These are phyloP conservation scores for Temnothorax ravouxi DNA, from an alignment of 2,888 invertebrate genomes.

Conservation along the genomic window DNA sequence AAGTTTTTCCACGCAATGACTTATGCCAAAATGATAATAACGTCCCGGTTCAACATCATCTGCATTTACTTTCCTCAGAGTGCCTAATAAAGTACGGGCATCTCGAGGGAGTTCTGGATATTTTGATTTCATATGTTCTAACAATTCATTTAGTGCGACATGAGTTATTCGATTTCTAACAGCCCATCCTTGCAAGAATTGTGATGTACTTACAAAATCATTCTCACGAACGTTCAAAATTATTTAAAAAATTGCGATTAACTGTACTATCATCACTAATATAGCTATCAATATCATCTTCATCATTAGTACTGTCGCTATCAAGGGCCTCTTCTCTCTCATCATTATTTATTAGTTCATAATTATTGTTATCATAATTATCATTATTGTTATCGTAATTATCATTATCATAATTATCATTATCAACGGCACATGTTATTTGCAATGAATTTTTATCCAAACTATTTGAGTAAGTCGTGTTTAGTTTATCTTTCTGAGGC, in stretches of 20 bases:
- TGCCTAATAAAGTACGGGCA: constrained; percentile 27
- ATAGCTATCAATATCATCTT: too few species aligned
- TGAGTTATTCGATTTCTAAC: constrained; percentile 15
- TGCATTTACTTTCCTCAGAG: constrained; percentile 12
- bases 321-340: too few species aligned
- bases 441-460: background rate
- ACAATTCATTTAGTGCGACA: constrained; percentile 17
- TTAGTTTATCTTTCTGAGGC: background rate
- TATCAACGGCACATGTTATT: background rate
- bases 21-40: constrained; percentile 18
- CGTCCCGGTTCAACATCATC: background rate
- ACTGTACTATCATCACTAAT: too few species aligned
- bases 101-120: constrained; percentile 18
- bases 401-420: too few species aligned
- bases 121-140: constrained; percentile 6
- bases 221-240: background rate
- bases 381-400: too few species aligned
- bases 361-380: background rate
- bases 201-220: background rate
- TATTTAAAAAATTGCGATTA: too few species aligned
- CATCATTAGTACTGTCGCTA: too few species aligned
- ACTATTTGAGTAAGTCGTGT: background rate
- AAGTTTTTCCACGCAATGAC: background rate
- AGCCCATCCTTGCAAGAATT: constrained; percentile 7
- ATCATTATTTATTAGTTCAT: too few species aligned